A percentile compares a stretch with the other conserved stretches of the same genome.
These are phyloP conservation scores for Drosophila rubida DNA, from an alignment of 2,888 invertebrate species.

Conservation along the genomic window DNA sequence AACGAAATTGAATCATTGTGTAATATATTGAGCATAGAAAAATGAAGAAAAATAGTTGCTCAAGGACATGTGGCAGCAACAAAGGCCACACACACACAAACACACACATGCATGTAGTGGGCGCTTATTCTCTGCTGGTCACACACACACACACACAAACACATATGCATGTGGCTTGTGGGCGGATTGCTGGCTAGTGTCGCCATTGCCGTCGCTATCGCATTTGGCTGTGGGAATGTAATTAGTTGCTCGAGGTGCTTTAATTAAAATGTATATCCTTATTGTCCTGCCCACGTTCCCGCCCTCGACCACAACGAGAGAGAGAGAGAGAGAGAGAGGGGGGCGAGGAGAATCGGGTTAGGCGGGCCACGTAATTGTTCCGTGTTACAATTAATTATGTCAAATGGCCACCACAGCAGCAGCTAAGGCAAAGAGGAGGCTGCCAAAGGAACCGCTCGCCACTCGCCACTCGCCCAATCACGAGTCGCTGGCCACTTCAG, in stretches of 20 bases:
- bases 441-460: neutral
- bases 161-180: neutral
- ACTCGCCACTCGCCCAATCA: neutral
- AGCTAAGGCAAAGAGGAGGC: slow-evolving; percentile 3
- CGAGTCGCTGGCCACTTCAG: slow-evolving; percentile 15
- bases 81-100: slow-evolving; percentile 9
- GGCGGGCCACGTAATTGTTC: slow-evolving; percentile 68
- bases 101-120: neutral
- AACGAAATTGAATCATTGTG: neutral
- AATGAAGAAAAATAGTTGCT: slow-evolving; percentile 14
- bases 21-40: neutral
- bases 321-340: too few relatives aligned
- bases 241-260: slow-evolving; percentile 78
- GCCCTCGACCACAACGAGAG: neutral
- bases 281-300: slow-evolving; percentile 59
- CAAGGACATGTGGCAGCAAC: slow-evolving; percentile 41
- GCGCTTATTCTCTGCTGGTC: neutral
- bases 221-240: slow-evolving; percentile 65
- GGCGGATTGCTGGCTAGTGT: neutral
- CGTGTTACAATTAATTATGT: slow-evolving; percentile 78
- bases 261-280: slow-evolving; percentile 78
- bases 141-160: slow-evolving; percentile 8
- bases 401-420: slow-evolving; percentile 58
- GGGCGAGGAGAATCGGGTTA: too few relatives aligned
- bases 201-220: neutral